A percentile compares a stretch with the other conserved stretches of the same genome.
Conservation (phyloP, 2,797 vertebrate species). For the Columba guinea region DNA sequence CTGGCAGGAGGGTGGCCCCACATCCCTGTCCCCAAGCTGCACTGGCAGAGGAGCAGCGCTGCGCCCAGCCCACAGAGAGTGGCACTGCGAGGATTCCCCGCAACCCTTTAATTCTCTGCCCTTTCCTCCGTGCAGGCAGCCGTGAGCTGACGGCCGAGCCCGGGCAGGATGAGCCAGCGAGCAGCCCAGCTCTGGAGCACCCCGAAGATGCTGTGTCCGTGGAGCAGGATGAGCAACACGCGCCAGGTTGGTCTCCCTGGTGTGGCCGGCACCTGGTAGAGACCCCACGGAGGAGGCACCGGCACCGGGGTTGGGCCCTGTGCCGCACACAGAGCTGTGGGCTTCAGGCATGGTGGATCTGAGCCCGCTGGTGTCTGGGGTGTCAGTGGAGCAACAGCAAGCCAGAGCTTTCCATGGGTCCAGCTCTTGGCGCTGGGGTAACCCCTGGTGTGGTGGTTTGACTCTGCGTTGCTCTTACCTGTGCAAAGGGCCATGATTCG, state of each 20-base stretch:
- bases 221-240: background rate
- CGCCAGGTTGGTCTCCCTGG: slow-evolving; percentile 43
- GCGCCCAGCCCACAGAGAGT: background rate
- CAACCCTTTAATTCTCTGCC: background rate
- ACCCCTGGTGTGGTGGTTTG: background rate
- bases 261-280: background rate
- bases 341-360: background rate
- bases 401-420: background rate
- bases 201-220: fast-evolving
- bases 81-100: fast-evolving
- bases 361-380: fast-evolving
- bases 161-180: background rate
- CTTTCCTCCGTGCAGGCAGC: background rate
- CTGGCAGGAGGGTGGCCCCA: background rate
- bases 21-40: fast-evolving
- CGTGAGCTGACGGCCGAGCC: fast-evolving
- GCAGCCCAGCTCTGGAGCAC: fast-evolving
- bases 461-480: background rate
- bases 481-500: background rate
- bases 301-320: fast-evolving
- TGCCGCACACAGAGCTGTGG: fast-evolving
- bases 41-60: background rate
- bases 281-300: fast-evolving
- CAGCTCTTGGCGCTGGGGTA: fast-evolving
- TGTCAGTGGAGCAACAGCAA: fast-evolving